These are phyloP conservation scores for Phaenicophaeus curvirostris DNA, from an alignment of 2,797 vertebrate species.

Conservation along the genomic window DNA sequence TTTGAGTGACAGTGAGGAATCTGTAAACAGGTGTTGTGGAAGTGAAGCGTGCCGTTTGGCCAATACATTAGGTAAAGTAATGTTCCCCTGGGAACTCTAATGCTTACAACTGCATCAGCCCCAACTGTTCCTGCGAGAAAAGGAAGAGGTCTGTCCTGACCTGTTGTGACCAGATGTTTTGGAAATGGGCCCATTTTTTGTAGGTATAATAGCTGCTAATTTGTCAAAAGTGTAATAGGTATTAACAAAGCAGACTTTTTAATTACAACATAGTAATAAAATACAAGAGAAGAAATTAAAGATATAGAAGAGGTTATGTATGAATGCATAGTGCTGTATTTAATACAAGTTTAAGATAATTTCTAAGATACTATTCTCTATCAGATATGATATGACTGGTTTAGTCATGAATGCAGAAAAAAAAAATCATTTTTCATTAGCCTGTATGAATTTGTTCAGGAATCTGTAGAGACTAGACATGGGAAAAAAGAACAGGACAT, in stretches of 20 bases:
- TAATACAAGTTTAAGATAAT: background rate
- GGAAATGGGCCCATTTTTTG: slow-evolving; percentile 45
- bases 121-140: slow-evolving; percentile 64
- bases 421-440: background rate
- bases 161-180: slow-evolving; percentile 75
- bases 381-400: background rate
- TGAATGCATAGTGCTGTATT: background rate
- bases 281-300: background rate
- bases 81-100: slow-evolving; percentile 55
- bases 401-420: background rate
- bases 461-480: background rate
- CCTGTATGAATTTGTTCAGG: background rate
- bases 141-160: slow-evolving; percentile 61
- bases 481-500: background rate
- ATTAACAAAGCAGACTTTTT: slow-evolving; percentile 15
- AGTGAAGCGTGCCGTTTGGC: slow-evolving; percentile 69
- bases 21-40: slow-evolving; percentile 76
- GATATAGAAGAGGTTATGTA: background rate
- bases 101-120: slow-evolving; percentile 50
- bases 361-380: background rate
- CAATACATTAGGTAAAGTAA: slow-evolving; percentile 66
- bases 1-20: slow-evolving; percentile 74
- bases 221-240: slow-evolving; percentile 59
- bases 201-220: slow-evolving; percentile 51
- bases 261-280: background rate